Evolutionary conservation across 1,140 invertebrate genomes (phyloP).

Genomic region (Stegodyphus dumicola): DNA sequence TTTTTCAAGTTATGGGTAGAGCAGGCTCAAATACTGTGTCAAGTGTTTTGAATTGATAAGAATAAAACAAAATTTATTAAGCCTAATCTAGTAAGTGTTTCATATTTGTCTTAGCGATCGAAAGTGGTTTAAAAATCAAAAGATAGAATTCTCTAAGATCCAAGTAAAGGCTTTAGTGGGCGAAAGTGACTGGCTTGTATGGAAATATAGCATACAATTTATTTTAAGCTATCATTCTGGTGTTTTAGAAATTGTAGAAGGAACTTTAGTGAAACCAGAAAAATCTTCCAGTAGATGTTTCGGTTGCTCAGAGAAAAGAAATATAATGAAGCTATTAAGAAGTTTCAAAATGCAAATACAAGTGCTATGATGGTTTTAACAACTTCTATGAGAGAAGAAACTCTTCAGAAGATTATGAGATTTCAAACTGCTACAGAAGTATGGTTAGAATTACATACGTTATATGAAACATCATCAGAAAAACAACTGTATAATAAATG

Average conservation of each 20-base stretch:
- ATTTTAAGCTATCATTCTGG: slow-evolving; percentile 13
- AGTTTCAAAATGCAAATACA: not conserved
- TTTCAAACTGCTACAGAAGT: slow-evolving; percentile 1
- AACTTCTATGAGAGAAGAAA: not conserved
- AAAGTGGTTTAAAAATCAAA: too few species aligned
- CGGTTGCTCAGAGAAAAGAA: not conserved
- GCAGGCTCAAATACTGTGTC: too few species aligned
- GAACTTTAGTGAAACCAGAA: not conserved
- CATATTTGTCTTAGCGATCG: not conserved
- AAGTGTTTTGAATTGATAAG: too few species aligned
- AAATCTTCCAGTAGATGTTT: not conserved
- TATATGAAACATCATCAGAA: slow-evolving; percentile 22
- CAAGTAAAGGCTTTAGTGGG: slow-evolving; percentile 7
- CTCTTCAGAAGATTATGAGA: slow-evolving; percentile 10
- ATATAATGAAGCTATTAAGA: slow-evolving; percentile 5
- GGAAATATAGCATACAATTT: slow-evolving; percentile 21
- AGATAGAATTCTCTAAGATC: not conserved
- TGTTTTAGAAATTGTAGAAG: slow-evolving; percentile 12
- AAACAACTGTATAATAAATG: slow-evolving; percentile 28
- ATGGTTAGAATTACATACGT: not conserved
- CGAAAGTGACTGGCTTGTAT: slow-evolving; percentile 16
- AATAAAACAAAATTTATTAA: too few species aligned
- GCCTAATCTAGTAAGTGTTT: too few species aligned
- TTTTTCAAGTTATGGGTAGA: too few species aligned
- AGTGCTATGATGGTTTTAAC: slow-evolving; percentile 8